Base-by-base conservation (phyloP, 2,888 invertebrate species). In the Theodoxus fluviatilis region DNA sequence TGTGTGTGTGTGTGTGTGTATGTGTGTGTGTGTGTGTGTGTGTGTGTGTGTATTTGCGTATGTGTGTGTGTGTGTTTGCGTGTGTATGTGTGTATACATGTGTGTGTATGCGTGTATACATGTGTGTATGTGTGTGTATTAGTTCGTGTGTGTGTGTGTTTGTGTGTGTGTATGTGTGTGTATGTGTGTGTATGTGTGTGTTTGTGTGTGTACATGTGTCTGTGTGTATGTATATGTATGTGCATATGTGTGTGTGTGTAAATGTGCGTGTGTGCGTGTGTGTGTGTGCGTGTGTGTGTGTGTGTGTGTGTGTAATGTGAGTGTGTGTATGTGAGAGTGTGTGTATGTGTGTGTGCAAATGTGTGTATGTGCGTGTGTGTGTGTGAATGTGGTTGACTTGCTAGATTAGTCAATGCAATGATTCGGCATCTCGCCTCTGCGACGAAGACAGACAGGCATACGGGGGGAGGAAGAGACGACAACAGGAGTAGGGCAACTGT, bases 11-110 rank as follows among this genome's bases (percentile, higher is more conserved):
- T 25, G 12, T 59, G 59, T 25, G 59, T 59, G 59, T 25, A 33
- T 59, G 59, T 25, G 59, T 59, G 59, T 25, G 59, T 59, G 59
- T 25, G 59, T 59, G 59, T 25, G 59, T 59, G 59, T 59, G 59
- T 59, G 59, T 18, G 33, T 49, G 49, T 49, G 49, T 49, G n/a
- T n/a, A n/a, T n/a, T 43, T 43, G 7, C 9, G 7, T 12, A 43
- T 12, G 43, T 43, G 43, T 12, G 9, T 12, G 43, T 43, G 57
- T 25, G 2, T 57, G 57, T 25, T 7, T 12, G 28, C 31, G 3
- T 57, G 25, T 7, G 25, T 57, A 52, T n/a, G 6, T 52, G 18
- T 18, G 25, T 25, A n/a, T 22, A 12, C n/a, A 22, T n/a, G 18
- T 52, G 18, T 52, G 18, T 4, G n/a, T 52, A 4, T 52, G 25